Conservation (phyloP, 2,113 vertebrate genomes). For the Okapia johnstoni region DNA sequence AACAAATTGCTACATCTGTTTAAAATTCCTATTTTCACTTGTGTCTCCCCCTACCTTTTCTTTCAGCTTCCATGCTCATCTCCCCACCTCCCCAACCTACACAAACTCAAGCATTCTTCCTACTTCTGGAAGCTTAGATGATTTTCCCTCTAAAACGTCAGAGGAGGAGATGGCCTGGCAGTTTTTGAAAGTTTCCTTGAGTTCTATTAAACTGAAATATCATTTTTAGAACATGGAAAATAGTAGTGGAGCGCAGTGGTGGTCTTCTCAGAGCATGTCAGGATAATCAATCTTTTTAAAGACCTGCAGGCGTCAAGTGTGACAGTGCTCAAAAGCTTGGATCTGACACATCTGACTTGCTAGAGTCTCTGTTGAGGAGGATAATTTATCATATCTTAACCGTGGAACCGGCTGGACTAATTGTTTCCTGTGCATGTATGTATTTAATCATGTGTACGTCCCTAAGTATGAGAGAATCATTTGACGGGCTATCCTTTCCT, state of each 20-base stretch:
- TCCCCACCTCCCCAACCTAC: neutral
- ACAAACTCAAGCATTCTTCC: neutral
- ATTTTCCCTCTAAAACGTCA: slow-evolving; percentile 75
- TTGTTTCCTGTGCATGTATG: slow-evolving; percentile 54
- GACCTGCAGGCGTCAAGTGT: slow-evolving; percentile 79
- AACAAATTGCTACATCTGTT: slow-evolving; percentile 53
- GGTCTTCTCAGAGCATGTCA: slow-evolving; percentile 84
- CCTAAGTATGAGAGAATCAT: neutral
- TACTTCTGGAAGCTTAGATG: neutral
- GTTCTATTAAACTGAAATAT: slow-evolving; percentile 84
- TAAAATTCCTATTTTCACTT: slow-evolving; percentile 18
- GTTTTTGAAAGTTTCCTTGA: slow-evolving; percentile 81
- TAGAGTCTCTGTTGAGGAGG: slow-evolving; percentile 78
- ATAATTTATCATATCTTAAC: slow-evolving; percentile 86
- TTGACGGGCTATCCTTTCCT: neutral
- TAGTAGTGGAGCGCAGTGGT: slow-evolving; percentile 73
- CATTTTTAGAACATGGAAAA: slow-evolving; percentile 83
- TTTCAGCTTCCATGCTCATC: neutral
- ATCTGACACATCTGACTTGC: slow-evolving; percentile 77
- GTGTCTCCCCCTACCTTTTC: neutral
- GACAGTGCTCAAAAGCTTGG: slow-evolving; percentile 74
- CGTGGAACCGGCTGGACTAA: slow-evolving; percentile 75
- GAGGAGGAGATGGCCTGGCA: slow-evolving; percentile 78
- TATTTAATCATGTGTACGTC: neutral
- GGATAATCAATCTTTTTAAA: slow-evolving; percentile 91